Base-by-base conservation (phyloP, 2,888 invertebrate genomes). In the Trichopoda pennipes region DNA sequence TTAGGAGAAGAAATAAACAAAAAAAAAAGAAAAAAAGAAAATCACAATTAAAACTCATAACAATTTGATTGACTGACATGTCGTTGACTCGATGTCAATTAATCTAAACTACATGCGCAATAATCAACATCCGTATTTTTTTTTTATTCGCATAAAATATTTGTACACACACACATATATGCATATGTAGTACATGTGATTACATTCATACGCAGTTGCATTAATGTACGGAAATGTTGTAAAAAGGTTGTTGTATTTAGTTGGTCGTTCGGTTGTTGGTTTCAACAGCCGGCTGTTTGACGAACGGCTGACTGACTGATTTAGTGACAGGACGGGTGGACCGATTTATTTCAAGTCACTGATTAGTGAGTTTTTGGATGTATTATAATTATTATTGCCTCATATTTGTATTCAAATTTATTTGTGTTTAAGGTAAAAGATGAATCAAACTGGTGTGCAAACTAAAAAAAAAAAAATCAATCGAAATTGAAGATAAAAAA, bases 1-100 rank as follows among this genome's bases (percentile, higher is more conserved):
- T 32, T 35, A 8, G 32, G 58, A 53, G 60, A n/a, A n/a, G n/a
- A n/a, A n/a, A n/a, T n/a, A n/a, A n/a, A n/a, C n/a, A n/a, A n/a
- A n/a, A n/a, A n/a, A n/a, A n/a, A n/a, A n/a, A n/a, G n/a, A 35
- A 44, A 56, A 56, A 56, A 64, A 32, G 47, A 61, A 69, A 77
- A 77, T 77, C 69, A 73, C 79, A 79, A 79, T 73, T 79, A 79
- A 79, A 73, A 79, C 79, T 79, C 73, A 79, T 61, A 79, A 82
- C 70, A 72, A 82, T 84, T 88, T 90, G 90, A 90, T 90, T 90
- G 90, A 90, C 90, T 90, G 90, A 90, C 90, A 90, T 87, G 90
- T 89, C 90, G 90, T 88, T 90, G 90, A 90, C 90, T 90, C 88
- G 87, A 86, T 86, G 88, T 90, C 89, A 90, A 90, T 88, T 89